Evolutionary conservation across 2,888 invertebrate genomes (phyloP).

Genomic region (Imbricaverruca yamaguchii): DNA sequence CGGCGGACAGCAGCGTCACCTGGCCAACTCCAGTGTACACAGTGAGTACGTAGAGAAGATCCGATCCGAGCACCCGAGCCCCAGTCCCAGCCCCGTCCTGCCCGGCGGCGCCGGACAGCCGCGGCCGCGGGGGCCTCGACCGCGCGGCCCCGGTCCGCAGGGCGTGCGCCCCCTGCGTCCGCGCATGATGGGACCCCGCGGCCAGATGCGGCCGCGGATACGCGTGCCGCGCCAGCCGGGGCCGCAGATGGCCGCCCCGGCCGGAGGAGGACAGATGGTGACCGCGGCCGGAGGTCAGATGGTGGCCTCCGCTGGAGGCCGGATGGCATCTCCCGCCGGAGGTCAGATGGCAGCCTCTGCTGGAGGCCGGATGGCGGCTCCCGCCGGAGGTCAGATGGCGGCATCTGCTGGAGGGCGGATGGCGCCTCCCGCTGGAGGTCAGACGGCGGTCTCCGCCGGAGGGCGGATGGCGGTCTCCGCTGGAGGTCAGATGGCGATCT

Average conservation of each 20-base stretch:
- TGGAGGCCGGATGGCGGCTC: too few relatives aligned
- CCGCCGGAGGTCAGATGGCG: too few relatives aligned
- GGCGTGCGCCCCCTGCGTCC: conserved; percentile 31
- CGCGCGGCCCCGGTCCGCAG: background rate
- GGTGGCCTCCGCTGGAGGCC: too few relatives aligned
- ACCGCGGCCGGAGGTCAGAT: too few relatives aligned
- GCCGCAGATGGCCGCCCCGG: background rate
- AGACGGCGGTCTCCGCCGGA: too few relatives aligned
- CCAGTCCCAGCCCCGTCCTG: background rate
- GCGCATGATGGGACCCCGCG: conserved; percentile 33
- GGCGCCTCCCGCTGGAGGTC: too few relatives aligned
- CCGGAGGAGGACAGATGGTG: background rate
- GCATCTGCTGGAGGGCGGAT: too few relatives aligned
- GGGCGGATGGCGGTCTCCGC: too few relatives aligned
- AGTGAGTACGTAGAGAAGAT: background rate
- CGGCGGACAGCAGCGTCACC: background rate
- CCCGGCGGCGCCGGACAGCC: background rate
- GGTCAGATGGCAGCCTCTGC: too few relatives aligned
- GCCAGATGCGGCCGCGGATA: conserved; percentile 24
- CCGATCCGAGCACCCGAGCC: background rate
- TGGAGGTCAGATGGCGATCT: too few relatives aligned
- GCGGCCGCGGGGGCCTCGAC: background rate
- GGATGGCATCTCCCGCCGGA: too few relatives aligned
- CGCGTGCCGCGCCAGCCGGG: background rate
- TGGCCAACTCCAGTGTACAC: background rate